Conservation (phyloP, 1,140 invertebrate species). For the Drosophila lini region DNA sequence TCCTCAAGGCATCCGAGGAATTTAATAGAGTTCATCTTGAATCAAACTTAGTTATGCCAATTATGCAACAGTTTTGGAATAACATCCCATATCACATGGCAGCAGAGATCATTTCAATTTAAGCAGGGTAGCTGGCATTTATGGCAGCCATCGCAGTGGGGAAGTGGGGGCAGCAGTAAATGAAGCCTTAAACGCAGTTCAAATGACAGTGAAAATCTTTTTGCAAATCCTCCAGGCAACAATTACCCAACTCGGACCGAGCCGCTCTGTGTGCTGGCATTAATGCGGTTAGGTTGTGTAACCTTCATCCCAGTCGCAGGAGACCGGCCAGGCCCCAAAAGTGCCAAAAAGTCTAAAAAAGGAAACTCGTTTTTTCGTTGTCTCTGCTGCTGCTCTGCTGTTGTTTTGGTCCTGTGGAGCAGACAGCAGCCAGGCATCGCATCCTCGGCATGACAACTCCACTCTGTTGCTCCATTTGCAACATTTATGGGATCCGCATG, state of each 20-base stretch:
- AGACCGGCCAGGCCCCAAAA: slow-evolving; percentile 27
- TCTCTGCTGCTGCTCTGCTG: slow-evolving; percentile 19
- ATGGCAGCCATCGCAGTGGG: slow-evolving; percentile 18
- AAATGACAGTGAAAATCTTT: slow-evolving; percentile 68
- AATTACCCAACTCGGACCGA: slow-evolving; percentile 48
- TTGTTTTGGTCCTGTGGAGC: slow-evolving; percentile 35
- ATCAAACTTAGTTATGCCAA: not conserved
- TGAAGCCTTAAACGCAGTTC: slow-evolving; percentile 56
- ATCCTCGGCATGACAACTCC: slow-evolving; percentile 62
- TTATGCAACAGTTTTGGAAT: slow-evolving; percentile 4
- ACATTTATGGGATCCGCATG: slow-evolving; percentile 66
- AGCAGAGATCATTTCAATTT: slow-evolving; percentile 39
- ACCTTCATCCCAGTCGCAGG: slow-evolving; percentile 46
- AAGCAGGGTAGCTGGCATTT: slow-evolving; percentile 16
- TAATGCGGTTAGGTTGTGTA: slow-evolving; percentile 70
- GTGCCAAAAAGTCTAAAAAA: slow-evolving; percentile 63
- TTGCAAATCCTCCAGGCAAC: slow-evolving; percentile 62
- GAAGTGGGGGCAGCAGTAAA: slow-evolving; percentile 22
- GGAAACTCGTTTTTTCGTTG: slow-evolving; percentile 42
- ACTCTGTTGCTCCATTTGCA: slow-evolving; percentile 75
- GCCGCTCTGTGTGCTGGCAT: slow-evolving; percentile 38
- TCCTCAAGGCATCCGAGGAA: not conserved
- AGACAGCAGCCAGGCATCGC: slow-evolving; percentile 25
- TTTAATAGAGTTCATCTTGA: not conserved
- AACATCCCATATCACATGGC: slow-evolving; percentile 3